Conservation (phyloP, 1,140 invertebrate species). For the Mercenaria mercenaria region DNA sequence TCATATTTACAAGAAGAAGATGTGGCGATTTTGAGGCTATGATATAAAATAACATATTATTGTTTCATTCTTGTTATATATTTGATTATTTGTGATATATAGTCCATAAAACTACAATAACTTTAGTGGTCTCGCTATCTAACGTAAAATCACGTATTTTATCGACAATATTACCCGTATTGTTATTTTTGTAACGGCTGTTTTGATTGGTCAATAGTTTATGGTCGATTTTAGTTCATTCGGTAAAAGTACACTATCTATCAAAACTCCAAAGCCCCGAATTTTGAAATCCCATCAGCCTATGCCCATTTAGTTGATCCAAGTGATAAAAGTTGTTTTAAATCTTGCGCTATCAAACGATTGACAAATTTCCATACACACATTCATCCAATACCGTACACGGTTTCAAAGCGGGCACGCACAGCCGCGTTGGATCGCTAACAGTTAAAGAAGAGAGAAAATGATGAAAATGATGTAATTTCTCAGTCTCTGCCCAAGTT, state of each 20-base stretch:
- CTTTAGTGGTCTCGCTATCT: background rate
- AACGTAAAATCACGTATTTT: background rate
- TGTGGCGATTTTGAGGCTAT: too few species aligned
- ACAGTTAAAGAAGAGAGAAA: constrained; percentile 18
- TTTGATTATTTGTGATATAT: too few species aligned
- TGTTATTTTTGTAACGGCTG: constrained; percentile 47
- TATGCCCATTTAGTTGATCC: background rate
- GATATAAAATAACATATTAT: too few species aligned
- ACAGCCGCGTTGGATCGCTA: constrained; percentile 59
- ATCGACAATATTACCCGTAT: background rate
- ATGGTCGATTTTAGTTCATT: constrained; percentile 67
- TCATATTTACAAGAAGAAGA: too few species aligned
- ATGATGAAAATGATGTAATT: background rate
- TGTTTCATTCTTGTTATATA: too few species aligned
- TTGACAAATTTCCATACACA: constrained; percentile 47
- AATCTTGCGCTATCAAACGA: too few species aligned
- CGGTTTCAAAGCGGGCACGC: constrained; percentile 56
- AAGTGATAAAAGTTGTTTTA: background rate
- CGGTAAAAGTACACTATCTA: constrained; percentile 31
- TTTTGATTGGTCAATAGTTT: constrained; percentile 62
- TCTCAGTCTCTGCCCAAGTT: background rate
- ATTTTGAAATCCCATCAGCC: background rate
- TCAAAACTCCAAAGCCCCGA: constrained; percentile 15
- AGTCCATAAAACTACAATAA: too few species aligned
- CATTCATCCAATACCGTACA: constrained; percentile 69